Evolutionary conservation across 1,140 invertebrate species (phyloP), one percentile per base, ranked within the genome.

Genomic region (Probaryconus sp.): DNA sequence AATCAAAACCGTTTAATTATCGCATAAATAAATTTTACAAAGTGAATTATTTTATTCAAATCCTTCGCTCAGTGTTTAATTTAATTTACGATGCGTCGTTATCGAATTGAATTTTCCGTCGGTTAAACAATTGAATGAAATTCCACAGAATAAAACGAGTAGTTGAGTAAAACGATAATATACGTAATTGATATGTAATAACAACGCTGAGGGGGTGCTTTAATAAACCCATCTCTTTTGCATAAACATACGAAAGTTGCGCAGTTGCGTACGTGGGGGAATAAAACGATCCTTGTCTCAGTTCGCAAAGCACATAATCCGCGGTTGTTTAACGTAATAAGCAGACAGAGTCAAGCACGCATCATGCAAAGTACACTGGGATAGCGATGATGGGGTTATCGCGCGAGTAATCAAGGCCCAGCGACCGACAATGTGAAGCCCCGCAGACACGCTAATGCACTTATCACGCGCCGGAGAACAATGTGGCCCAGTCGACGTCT

Each of bases 361-460:
- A 70, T 70, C 67, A 55, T 70, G 56, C 56, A 70, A 70, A 70
- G 42, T 56, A 63, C 50, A 63, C 33, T 48, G 31, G 48, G 56
- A 61, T 63, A 48, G 58, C 60, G 72, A 74, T 74, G 71, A 74
- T 61, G 58, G 71, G 64, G 64, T 68, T 68, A 74, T 74, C 71
- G 64, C 42, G 58, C 68, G 38, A 21, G 56, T 75, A 73, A 79
- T 79, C 78, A 60, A 47, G 61, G 55, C 63, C 61, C 42, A 26
- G 53, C 53, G 60, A 56, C 58, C 38, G 24, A 45, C 64, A 45
- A 74, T 69, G 58, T 31, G 64, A 75, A 75, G 72, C 64, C 58
- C 48, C 53, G 47, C 64, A 68, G 63, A 47, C 42, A 51, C 50
- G 48, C 60, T 76, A 78, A 78, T 79, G 76, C 73, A 79, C 67